Percentiles rank a stretch among this genome's conserved stretches.
Conservation (phyloP, 2,888 invertebrate species). For the Hemaris fuciformis region DNA sequence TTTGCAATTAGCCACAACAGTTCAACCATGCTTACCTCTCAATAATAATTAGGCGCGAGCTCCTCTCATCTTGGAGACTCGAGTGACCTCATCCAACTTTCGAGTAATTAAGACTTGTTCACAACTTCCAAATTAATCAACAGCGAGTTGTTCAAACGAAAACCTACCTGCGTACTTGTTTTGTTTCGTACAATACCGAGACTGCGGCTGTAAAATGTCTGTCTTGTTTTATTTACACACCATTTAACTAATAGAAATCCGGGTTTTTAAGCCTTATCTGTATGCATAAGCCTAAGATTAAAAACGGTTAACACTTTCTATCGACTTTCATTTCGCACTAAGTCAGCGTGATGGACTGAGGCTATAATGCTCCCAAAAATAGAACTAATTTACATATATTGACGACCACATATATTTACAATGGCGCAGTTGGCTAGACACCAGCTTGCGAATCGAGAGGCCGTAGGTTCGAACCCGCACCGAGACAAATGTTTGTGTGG, state of each 20-base stretch:
- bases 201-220: not conserved
- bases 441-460: no score
- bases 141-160: conserved; percentile 23
- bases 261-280: no score
- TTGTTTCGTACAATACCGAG: not conserved
- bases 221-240: not conserved
- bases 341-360: no score
- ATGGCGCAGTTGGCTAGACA: no score
- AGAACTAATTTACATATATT: not conserved
- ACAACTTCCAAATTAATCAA: conserved; percentile 35
- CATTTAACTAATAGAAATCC: not conserved
- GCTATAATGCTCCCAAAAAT: no score
- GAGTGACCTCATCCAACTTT: conserved; percentile 31
- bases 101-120: conserved; percentile 32
- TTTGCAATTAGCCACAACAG: conserved; percentile 27
- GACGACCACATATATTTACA: no score
- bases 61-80: conserved; percentile 21
- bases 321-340: no score
- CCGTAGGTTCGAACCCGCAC: no score
- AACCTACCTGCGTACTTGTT: conserved; percentile 8
- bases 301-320: no score
- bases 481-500: no score
- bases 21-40: conserved; percentile 25
- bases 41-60: conserved; percentile 35
- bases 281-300: no score